phyloP scores from a whole-genome alignment of 2,113 vertebrate species.

The Hypocryptadius cinnamomeus region DNA sequence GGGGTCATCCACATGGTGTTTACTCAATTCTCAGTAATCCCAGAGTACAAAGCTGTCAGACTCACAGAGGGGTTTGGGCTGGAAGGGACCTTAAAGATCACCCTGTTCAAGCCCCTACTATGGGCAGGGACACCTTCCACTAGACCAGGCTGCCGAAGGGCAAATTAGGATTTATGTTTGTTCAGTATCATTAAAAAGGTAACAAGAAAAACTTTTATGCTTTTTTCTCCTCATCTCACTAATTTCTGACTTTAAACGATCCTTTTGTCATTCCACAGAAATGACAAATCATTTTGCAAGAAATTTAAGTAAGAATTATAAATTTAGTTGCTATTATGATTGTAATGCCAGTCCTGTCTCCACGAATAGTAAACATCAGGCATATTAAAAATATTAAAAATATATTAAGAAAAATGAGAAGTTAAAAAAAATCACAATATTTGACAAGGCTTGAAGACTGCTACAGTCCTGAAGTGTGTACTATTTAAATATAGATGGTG shows the following conservation, averaged over 20 bases:
- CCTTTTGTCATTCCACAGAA: background rate
- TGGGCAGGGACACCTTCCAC: background rate
- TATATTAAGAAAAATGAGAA: background rate
- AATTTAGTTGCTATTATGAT: background rate
- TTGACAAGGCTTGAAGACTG: background rate
- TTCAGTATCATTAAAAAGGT: background rate
- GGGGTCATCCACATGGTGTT: background rate
- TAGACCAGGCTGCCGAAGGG: background rate
- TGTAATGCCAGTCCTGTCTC: background rate
- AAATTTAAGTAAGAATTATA: background rate
- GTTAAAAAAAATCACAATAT: background rate
- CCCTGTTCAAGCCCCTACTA: rapidly evolving
- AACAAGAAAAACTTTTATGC: background rate
- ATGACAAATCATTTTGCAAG: background rate
- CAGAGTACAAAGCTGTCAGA: background rate
- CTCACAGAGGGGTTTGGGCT: background rate
- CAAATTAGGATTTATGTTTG: background rate
- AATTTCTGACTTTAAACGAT: background rate
- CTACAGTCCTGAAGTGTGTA: background rate
- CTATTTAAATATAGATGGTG: background rate
- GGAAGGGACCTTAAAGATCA: background rate
- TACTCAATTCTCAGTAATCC: background rate
- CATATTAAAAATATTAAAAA: background rate
- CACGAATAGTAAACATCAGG: background rate
- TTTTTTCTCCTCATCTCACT: background rate